phyloP scores from a whole-genome alignment of 53 echinoderm and acorn worm species.

The Hippasteria phrygiana region DNA sequence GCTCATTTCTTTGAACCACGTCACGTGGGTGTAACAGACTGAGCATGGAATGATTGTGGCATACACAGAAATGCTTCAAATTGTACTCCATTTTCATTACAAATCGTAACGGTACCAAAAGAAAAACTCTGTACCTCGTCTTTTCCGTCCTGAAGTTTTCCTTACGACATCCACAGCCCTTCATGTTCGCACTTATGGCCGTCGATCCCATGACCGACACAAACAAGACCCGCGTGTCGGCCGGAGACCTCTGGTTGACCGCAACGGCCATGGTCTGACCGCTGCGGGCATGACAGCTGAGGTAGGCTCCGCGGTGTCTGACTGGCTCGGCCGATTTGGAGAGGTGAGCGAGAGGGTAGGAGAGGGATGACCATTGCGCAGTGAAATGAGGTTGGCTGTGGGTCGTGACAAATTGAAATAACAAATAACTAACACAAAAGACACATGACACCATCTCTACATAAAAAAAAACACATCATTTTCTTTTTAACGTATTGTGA shows the following conservation, averaged over 20 bases:
- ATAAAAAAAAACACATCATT: background rate
- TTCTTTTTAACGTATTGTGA: too few relatives aligned
- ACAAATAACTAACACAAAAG: background rate
- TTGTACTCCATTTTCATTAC: background rate
- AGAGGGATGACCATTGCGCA: constrained; percentile 61
- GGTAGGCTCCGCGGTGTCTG: constrained; percentile 71
- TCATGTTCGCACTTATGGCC: constrained; percentile 82
- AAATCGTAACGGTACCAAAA: background rate
- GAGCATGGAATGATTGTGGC: too few relatives aligned
- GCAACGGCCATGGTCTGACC: constrained; percentile 89
- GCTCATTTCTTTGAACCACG: too few relatives aligned
- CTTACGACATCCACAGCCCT: constrained; percentile 82
- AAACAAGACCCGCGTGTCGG: constrained; percentile 73
- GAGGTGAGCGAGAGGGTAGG: constrained; percentile 47
- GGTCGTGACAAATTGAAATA: background rate
- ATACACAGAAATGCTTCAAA: too few relatives aligned
- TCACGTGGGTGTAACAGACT: too few relatives aligned
- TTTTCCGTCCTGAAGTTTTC: constrained; percentile 67
- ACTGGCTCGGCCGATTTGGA: constrained; percentile 59
- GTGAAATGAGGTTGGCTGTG: constrained; percentile 61
- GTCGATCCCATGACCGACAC: constrained; percentile 74
- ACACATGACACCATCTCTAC: background rate
- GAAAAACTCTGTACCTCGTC: constrained; percentile 65
- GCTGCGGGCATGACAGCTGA: constrained; percentile 64
- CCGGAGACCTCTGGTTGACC: constrained; percentile 83